Evolutionary conservation across 1,140 invertebrate genomes (phyloP).

Genomic region (Kradibia gibbosae): DNA sequence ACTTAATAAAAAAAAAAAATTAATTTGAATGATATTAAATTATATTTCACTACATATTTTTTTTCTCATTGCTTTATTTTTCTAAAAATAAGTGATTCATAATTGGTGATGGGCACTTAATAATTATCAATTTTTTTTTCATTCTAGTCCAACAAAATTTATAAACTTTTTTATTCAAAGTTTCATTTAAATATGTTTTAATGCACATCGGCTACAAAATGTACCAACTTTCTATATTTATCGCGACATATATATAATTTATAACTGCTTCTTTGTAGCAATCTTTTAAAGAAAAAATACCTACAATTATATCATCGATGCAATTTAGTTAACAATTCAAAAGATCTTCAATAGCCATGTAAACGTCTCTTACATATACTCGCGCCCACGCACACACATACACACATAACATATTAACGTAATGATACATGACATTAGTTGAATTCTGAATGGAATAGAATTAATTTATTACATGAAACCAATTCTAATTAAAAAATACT

Average conservation of each 20-base stretch:
- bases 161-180: neutral
- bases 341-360: neutral
- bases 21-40: neutral
- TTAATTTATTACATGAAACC: no score
- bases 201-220: neutral
- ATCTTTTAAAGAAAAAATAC: conserved; percentile 57
- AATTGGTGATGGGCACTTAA: neutral
- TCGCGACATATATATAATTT: neutral
- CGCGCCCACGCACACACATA: no score
- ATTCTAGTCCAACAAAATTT: neutral
- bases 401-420: neutral
- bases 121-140: neutral
- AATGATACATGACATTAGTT: neutral
- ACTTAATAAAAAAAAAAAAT: neutral
- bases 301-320: conserved; percentile 52
- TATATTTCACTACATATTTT: neutral
- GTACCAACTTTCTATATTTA: neutral
- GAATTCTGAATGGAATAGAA: neutral
- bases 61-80: neutral
- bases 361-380: no score
- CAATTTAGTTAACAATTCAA: conserved; percentile 40
- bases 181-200: neutral
- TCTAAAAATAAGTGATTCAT: neutral
- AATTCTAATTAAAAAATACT: no score
- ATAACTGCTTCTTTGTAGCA: neutral